Percentiles rank a stretch among this genome's conserved stretches.
phyloP scores from a whole-genome alignment of 2,888 invertebrate genomes.

The Gibbula magus region DNA sequence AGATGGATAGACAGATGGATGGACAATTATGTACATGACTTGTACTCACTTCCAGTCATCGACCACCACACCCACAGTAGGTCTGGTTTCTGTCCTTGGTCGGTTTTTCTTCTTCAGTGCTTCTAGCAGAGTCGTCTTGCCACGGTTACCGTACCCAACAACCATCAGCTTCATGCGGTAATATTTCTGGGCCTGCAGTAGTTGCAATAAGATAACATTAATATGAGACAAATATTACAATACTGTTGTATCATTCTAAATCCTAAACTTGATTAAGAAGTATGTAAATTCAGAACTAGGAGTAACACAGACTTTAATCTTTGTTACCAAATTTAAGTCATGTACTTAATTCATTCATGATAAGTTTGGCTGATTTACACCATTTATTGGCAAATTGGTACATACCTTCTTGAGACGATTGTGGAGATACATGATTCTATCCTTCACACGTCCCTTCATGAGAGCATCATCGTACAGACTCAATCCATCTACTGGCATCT shows the following conservation, averaged over 20 bases:
- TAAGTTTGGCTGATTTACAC: no score
- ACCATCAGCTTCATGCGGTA: slow-evolving; percentile 73
- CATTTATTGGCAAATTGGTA: neutral
- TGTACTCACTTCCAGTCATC: slow-evolving; percentile 70
- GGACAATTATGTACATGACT: neutral
- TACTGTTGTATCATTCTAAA: no score
- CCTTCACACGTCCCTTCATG: slow-evolving; percentile 60
- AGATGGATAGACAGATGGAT: neutral
- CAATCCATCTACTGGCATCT: slow-evolving; percentile 58
- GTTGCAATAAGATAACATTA: no score
- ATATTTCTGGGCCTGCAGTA: slow-evolving; percentile 63
- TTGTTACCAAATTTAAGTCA: no score
- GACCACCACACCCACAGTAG: slow-evolving; percentile 72
- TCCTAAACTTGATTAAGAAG: no score
- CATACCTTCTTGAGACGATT: slow-evolving; percentile 69
- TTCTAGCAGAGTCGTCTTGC: slow-evolving; percentile 69
- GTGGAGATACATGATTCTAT: slow-evolving; percentile 68
- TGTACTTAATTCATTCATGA: no score
- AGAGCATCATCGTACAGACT: slow-evolving; percentile 49
- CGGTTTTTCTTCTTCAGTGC: slow-evolving; percentile 61
- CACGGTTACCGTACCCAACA: slow-evolving; percentile 70
- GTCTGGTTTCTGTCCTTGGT: slow-evolving; percentile 44
- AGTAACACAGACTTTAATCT: no score
- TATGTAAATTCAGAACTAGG: no score
- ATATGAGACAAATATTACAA: no score